Evolutionary conservation across 2,888 invertebrate species (phyloP), one percentile per base, ranked within the genome.

Genomic region (Chelonus formosanus): DNA sequence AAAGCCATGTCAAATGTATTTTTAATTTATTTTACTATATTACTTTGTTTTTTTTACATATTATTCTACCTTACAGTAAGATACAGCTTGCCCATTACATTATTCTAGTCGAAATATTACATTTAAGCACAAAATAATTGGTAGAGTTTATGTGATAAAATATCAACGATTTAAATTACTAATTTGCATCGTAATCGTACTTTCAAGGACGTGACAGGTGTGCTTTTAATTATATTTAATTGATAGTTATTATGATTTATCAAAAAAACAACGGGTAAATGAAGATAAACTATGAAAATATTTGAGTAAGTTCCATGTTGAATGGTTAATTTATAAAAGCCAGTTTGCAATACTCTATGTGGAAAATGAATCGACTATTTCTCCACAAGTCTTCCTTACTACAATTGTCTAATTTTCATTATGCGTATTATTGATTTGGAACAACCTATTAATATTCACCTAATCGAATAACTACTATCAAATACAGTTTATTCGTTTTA

Each of bases 41-140:
- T 59, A 65, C 40, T 40, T 40, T 40, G 40, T 40, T 40, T 68
- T 80, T 78, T 82, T 83, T 83, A 83, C 82, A 83, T 78, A 80
- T 81, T 83, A 82, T 70, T 80, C 81, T 82, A 83, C 76, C 78
- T 82, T 81, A 80, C 70, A 73, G 79, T 82, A 67, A 75, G 77
- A 80, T 83, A 83, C 80, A 84, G 79, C 81, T 81, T 82, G 79
- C 80, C 79, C 79, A 81, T 80, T 81, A 83, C 78, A 74, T 81
- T 79, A 76, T 73, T 77, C 80, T 82, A 81, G 75, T 77, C 77
- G 40, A 10, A 63, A 45, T 60, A 61, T 58, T 67, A 54, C 59
- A 59, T 72, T 80, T 84, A 83, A 84, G 82, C 83, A 84, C 82
- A 83, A 84, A 84, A 84, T 83, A 84, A 84, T 81, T 80, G 78